phyloP scores from a whole-genome alignment of 2,113 vertebrate genomes.

The Cariama cristata region DNA sequence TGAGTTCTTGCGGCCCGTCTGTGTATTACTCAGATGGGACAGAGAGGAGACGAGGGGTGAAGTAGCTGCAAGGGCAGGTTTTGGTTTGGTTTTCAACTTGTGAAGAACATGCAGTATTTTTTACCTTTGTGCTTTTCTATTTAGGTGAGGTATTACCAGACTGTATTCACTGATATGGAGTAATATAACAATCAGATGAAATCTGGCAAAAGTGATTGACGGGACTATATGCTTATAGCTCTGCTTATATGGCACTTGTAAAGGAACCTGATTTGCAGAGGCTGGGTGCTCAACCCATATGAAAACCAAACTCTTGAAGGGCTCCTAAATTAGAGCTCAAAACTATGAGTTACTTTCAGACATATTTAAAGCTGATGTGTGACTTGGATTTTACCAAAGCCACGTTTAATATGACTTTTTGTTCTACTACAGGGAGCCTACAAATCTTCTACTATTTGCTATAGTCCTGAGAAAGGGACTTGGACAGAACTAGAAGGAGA shows the following conservation, averaged over 20 bases:
- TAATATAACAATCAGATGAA: not conserved
- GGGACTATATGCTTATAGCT: not conserved
- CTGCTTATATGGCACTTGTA: not conserved
- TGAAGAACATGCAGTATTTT: not conserved
- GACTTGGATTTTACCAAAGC: not conserved
- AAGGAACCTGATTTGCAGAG: not conserved
- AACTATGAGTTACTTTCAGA: not conserved
- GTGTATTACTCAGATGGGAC: not conserved
- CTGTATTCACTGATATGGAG: not conserved
- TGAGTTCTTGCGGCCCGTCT: not conserved
- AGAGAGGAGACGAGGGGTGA: not conserved
- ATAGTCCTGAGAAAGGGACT: conserved; percentile 95
- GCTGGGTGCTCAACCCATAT: not conserved
- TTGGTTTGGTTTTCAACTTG: not conserved
- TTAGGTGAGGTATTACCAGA: not conserved
- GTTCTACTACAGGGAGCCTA: conserved; percentile 90
- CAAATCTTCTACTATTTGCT: conserved; percentile 99
- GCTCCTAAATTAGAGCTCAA: not conserved
- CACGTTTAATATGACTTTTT: not conserved
- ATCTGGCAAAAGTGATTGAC: not conserved
- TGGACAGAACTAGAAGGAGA: conserved; percentile 99
- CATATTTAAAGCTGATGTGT: not conserved
- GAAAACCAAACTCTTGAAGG: not conserved
- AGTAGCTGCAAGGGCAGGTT: not conserved
- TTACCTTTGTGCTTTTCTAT: not conserved